phyloP scores from a whole-genome alignment of 2,888 invertebrate species.

The Drosophila neutralis region DNA sequence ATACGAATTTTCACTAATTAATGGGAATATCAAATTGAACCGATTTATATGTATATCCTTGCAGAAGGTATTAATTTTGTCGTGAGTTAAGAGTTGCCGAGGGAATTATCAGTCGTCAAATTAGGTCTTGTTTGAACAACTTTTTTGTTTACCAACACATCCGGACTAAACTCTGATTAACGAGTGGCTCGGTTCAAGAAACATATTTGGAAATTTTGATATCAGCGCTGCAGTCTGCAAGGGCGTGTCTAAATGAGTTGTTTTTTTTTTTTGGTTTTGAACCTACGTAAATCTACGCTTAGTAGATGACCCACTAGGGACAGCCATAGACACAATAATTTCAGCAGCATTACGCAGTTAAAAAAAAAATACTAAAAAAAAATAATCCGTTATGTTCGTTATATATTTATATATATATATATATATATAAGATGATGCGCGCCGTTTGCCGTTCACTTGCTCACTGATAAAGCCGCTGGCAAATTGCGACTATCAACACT shows the following conservation, averaged over 20 bases:
- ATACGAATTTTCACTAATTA: not conserved
- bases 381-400: not conserved
- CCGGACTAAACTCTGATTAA: not conserved
- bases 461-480: slow-evolving; percentile 64
- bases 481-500: slow-evolving; percentile 32
- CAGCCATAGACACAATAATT: slow-evolving; percentile 30
- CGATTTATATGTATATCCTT: not conserved
- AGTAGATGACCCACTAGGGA: slow-evolving; percentile 32
- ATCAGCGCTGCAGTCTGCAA: not conserved
- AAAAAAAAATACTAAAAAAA: not conserved
- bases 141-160: not conserved
- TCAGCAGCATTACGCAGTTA: slow-evolving; percentile 41
- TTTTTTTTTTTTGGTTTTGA: not conserved
- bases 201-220: not conserved
- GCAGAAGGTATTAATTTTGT: not conserved
- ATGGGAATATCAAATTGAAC: not conserved
- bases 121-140: not conserved
- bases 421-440: slow-evolving; percentile 37
- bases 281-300: slow-evolving; percentile 58
- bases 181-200: not conserved
- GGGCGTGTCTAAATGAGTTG: not conserved
- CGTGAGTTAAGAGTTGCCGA: not conserved
- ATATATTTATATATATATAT: slow-evolving; percentile 2
- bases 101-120: not conserved
- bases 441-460: slow-evolving; percentile 40